phyloP scores from a whole-genome alignment of 2,888 invertebrate species.

The Anticlea derivata region DNA sequence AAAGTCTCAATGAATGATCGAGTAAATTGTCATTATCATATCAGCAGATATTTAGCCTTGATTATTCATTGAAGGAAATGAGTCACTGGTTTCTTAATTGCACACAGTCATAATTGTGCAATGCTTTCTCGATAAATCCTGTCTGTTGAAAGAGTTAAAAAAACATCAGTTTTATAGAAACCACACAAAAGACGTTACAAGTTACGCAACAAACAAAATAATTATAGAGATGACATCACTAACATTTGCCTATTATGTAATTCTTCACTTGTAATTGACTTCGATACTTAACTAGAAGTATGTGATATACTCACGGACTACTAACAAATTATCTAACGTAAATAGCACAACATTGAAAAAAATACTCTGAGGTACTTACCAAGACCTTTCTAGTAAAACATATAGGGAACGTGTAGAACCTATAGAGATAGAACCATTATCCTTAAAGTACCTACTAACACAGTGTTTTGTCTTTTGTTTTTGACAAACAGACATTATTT shows the following conservation, averaged over 20 bases:
- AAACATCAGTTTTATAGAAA: constrained; percentile 22
- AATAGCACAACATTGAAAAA: neutral
- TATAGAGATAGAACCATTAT: no score
- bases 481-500: no score
- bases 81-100: constrained; percentile 40
- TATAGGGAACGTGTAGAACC: no score
- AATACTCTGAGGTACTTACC: no score
- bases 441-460: no score
- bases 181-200: constrained; percentile 23
- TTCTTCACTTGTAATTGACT: constrained; percentile 38
- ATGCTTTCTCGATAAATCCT: constrained; percentile 31
- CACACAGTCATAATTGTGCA: constrained; percentile 17
- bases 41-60: constrained; percentile 46
- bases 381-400: no score
- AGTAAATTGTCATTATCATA: constrained; percentile 47
- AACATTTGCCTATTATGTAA: constrained; percentile 45
- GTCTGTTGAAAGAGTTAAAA: constrained; percentile 9
- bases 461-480: no score
- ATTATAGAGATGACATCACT: constrained; percentile 48
- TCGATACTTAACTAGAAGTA: constrained; percentile 35
- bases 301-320: constrained; percentile 22
- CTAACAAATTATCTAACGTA: constrained; percentile 22
- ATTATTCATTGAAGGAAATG: constrained; percentile 52
- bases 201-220: constrained; percentile 48
- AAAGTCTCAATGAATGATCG: constrained; percentile 41